Evolutionary conservation across 2,113 vertebrate species (phyloP), one percentile per base, ranked within the genome.

Genomic region (Sinocyclocheilus rhinocerous): DNA sequence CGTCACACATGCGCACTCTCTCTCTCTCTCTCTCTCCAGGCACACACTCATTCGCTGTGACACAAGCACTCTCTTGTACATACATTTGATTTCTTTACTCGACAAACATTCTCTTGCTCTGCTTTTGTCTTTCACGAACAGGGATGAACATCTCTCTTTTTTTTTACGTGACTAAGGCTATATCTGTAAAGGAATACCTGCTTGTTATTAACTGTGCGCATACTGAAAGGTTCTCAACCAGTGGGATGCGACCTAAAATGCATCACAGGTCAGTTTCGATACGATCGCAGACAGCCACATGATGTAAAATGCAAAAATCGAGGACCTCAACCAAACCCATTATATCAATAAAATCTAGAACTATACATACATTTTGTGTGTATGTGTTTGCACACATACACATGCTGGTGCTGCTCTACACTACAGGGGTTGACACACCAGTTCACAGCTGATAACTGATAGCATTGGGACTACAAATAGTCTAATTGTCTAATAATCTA

Each of bases 31-130:
- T 76, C 85, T 87, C 29, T 55, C 90, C 88, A 89, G 86, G 89
- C 83, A 85, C 57, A 82, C 90, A 90, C 91, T 90, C 89, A 88
- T 87, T 87, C 87, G 52, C 89, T 91, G 86, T n/a, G 83, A 87
- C 88, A 86, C 67, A 76, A 70, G 87, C 87, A 86, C 87, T 89
- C 88, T 92, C 84, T 79, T 81, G 48, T 78, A 83, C 83, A 86
- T 88, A 87, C 87, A 87, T 92, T 90, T 83, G 36, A 39, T 81
- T 50, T 86, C 55, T 90, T 84, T 88, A 90, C 91, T 90, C 84
- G 91, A 92, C 88, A 92, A 91, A 91, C 77, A 84, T 42, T 77
- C 75, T 29, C 24, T 84, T 13, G 63, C 45, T 65, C 79, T 78
- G 83, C 85, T 75, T 81, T 86, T 67, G 82, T 72, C 67, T 36